Percentiles rank a stretch among this genome's conserved stretches.
Conservation (phyloP, 1,140 invertebrate species). For the Chrysopa pallens region DNA sequence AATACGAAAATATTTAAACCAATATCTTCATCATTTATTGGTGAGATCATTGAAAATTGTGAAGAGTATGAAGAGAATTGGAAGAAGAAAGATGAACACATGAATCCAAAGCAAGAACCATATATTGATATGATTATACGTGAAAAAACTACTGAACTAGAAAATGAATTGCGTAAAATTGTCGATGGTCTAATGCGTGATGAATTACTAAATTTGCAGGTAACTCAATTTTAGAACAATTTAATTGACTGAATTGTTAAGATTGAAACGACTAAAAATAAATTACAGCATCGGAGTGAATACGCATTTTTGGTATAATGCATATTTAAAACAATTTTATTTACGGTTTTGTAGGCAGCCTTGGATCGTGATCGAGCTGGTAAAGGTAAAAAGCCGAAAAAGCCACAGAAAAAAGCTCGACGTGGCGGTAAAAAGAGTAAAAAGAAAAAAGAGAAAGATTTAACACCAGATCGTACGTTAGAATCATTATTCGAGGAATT, state of each 20-base stretch:
- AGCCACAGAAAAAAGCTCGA: slow-evolving; percentile 58
- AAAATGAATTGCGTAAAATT: slow-evolving; percentile 59
- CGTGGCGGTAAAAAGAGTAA: slow-evolving; percentile 71
- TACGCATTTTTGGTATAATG: no score
- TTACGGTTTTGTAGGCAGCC: slow-evolving; percentile 28
- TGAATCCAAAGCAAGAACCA: slow-evolving; percentile 39
- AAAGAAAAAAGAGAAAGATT: slow-evolving; percentile 89
- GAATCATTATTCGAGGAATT: slow-evolving; percentile 87
- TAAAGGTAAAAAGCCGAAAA: slow-evolving; percentile 61
- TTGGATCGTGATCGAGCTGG: slow-evolving; percentile 52
- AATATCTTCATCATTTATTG: slow-evolving; percentile 27
- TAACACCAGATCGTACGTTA: slow-evolving; percentile 78
- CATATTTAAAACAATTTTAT: no score
- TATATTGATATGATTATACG: slow-evolving; percentile 66
- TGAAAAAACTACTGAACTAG: slow-evolving; percentile 67
- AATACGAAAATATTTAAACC: slow-evolving; percentile 24
- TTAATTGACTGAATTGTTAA: no score
- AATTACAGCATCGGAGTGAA: no score
- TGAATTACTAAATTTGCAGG: slow-evolving; percentile 64
- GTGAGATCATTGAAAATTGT: slow-evolving; percentile 26
- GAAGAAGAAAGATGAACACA: slow-evolving; percentile 58
- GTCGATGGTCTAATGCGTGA: slow-evolving; percentile 76
- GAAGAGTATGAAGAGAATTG: slow-evolving; percentile 51
- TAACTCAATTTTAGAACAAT: no score
- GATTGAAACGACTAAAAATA: no score